Conservation (phyloP, 1,140 invertebrate genomes). For the Arctopsyche grandis region DNA sequence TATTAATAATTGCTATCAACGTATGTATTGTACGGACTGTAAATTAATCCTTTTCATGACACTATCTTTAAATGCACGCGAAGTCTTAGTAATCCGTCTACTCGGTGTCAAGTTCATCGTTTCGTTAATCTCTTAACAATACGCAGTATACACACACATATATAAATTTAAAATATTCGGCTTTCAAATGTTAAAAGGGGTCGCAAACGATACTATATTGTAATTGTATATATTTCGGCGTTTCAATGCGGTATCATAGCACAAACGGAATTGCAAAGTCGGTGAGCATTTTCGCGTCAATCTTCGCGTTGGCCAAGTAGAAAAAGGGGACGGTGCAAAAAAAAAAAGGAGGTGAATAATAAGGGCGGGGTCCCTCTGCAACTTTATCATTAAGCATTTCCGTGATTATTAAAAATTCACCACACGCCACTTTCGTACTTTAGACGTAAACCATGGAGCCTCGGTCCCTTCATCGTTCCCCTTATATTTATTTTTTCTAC, state of each 20-base stretch:
- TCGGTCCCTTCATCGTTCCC: slow-evolving; percentile 43
- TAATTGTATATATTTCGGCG: background rate
- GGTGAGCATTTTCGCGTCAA: background rate
- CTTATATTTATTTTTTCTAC: slow-evolving; percentile 47
- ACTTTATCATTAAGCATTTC: slow-evolving; percentile 55
- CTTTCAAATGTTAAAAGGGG: too few species aligned
- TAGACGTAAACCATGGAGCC: slow-evolving; percentile 43
- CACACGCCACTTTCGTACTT: slow-evolving; percentile 53
- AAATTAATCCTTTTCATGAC: slow-evolving; percentile 32
- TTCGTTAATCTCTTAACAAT: slow-evolving; percentile 29
- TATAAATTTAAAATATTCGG: background rate
- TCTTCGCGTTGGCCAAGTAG: background rate
- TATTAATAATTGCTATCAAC: too few species aligned
- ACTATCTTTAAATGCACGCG: slow-evolving; percentile 33
- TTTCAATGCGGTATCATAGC: background rate
- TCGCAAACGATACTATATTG: background rate
- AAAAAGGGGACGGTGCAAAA: background rate
- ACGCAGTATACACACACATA: background rate
- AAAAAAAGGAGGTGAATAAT: slow-evolving; percentile 21
- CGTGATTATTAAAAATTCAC: slow-evolving; percentile 55
- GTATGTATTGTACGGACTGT: background rate
- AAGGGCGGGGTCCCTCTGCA: slow-evolving; percentile 35
- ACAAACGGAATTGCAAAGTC: background rate
- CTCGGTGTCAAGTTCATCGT: slow-evolving; percentile 41
- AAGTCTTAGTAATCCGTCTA: slow-evolving; percentile 38